A percentile compares a stretch with the other conserved stretches of the same genome.
Evolutionary conservation across 2,888 invertebrate species (phyloP).

Genomic region (Leucozona laternaria): DNA sequence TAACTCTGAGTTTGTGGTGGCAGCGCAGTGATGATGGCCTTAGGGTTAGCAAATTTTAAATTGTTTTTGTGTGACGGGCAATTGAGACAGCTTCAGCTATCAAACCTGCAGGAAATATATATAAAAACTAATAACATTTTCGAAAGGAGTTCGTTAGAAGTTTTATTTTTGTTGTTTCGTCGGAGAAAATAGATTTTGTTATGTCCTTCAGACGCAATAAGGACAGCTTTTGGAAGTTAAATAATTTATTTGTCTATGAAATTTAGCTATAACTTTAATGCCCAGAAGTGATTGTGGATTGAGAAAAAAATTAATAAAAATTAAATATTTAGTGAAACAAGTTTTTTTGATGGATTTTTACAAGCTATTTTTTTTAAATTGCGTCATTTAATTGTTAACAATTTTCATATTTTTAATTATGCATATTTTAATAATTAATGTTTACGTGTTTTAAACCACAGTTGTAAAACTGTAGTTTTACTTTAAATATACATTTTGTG

Average conservation of each 20-base stretch:
- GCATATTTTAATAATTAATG: too few species aligned
- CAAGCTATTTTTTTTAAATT: too few species aligned
- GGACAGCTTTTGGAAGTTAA: not conserved
- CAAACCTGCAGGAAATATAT: constrained; percentile 21
- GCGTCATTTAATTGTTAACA: too few species aligned
- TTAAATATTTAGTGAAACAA: too few species aligned
- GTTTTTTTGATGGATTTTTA: too few species aligned
- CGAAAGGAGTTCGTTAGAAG: constrained; percentile 40
- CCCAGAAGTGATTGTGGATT: not conserved
- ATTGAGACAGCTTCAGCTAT: constrained; percentile 13
- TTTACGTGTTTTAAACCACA: too few species aligned
- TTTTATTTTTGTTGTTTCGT: constrained; percentile 2
- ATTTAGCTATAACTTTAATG: not conserved
- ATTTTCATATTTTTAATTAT: too few species aligned
- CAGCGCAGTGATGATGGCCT: constrained; percentile 38
- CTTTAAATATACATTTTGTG: too few species aligned
- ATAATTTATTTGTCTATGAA: not conserved
- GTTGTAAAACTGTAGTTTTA: too few species aligned
- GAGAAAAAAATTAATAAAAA: not conserved
- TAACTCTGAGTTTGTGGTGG: constrained; percentile 34
- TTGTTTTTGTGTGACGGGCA: constrained; percentile 27
- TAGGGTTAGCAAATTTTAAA: constrained; percentile 36
- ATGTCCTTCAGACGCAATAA: constrained; percentile 19
- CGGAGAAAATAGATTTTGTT: not conserved
- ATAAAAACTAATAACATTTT: constrained; percentile 3